Conservation (phyloP, 1,140 invertebrate genomes). For the Notospermus geniculatus region DNA sequence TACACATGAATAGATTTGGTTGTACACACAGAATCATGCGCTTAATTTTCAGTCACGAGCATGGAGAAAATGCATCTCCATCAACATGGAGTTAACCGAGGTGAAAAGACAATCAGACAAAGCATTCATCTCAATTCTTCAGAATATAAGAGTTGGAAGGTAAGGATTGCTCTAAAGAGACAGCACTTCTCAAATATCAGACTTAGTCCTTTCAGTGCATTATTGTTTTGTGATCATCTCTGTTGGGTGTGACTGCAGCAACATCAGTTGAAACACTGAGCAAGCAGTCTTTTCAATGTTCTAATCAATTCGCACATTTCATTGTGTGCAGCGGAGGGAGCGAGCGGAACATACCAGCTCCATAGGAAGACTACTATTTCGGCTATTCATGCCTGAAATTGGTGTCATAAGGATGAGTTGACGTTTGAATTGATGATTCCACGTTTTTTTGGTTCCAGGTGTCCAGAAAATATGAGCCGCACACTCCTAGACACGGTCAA, state of each 20-base stretch:
- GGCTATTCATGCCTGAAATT: no score
- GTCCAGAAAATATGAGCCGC: slow-evolving; percentile 39
- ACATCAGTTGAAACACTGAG: no score
- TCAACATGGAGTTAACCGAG: slow-evolving; percentile 75
- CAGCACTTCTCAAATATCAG: background rate
- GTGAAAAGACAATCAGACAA: slow-evolving; percentile 79
- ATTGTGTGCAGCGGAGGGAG: no score
- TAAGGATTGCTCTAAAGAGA: slow-evolving; percentile 45
- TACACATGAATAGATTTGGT: no score
- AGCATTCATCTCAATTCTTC: slow-evolving; percentile 84
- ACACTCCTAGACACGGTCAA: slow-evolving; percentile 52
- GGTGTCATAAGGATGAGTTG: background rate
- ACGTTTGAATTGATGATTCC: background rate
- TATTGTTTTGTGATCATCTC: no score
- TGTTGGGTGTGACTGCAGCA: no score
- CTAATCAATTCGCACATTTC: no score
- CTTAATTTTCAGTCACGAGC: slow-evolving; percentile 61
- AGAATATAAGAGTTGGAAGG: slow-evolving; percentile 75
- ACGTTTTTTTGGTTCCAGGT: slow-evolving; percentile 35
- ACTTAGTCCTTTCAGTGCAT: no score
- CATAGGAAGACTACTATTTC: no score
- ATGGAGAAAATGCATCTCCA: slow-evolving; percentile 78
- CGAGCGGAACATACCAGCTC: no score
- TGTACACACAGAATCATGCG: no score
- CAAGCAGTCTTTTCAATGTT: no score